A percentile compares a stretch with the other conserved stretches of the same genome.
phyloP scores from a whole-genome alignment of 2,888 invertebrate genomes.

The Leucophenga montana region DNA sequence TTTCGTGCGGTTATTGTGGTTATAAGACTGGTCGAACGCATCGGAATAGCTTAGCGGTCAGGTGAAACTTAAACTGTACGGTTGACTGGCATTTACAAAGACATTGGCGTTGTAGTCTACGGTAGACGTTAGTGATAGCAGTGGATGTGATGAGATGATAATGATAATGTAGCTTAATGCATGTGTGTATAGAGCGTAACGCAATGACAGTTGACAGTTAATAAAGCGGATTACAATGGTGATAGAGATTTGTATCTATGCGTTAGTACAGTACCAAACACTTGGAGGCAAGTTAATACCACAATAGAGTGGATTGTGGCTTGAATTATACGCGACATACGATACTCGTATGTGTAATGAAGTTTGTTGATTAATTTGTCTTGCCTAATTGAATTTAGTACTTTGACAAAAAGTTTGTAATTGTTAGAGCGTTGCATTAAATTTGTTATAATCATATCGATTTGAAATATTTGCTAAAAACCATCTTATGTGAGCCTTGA shows the following conservation, averaged over 20 bases:
- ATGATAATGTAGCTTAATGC: neutral
- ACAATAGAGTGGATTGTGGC: neutral
- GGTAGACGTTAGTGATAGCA: slow-evolving; percentile 27
- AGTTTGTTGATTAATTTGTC: neutral
- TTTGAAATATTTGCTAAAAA: too few relatives aligned
- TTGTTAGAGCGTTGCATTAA: too few relatives aligned
- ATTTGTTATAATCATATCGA: too few relatives aligned
- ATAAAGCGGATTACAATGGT: slow-evolving; percentile 48
- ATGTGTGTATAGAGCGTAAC: slow-evolving; percentile 36
- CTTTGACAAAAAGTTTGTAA: too few relatives aligned
- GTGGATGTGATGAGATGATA: neutral
- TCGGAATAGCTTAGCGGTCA: too few relatives aligned
- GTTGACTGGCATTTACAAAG: slow-evolving; percentile 1
- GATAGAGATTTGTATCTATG: neutral
- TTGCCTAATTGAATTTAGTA: too few relatives aligned
- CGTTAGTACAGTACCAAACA: neutral
- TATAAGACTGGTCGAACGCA: too few relatives aligned
- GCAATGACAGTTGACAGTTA: slow-evolving; percentile 52
- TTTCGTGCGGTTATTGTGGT: neutral
- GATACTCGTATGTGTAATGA: too few relatives aligned
- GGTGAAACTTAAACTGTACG: too few relatives aligned
- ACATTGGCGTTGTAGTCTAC: slow-evolving; percentile 28
- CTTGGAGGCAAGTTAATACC: neutral
- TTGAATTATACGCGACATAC: neutral
- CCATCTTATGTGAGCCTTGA: too few relatives aligned